Conservation (phyloP, 2,113 vertebrate species). For the Cyanoramphus novaezelandiae region DNA sequence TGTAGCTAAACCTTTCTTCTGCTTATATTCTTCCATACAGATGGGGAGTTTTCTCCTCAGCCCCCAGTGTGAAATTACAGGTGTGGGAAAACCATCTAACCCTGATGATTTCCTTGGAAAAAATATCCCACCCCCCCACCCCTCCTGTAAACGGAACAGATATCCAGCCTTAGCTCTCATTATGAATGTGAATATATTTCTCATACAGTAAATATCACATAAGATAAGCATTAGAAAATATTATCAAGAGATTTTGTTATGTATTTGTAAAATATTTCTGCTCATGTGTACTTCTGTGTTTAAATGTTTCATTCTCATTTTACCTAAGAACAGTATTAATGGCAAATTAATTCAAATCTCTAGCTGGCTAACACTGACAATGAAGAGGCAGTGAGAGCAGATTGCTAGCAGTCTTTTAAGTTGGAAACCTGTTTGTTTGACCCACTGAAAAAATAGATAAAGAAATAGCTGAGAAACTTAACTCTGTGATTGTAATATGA, state of each 20-base stretch:
- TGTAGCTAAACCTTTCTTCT: not conserved
- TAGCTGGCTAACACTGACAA: not conserved
- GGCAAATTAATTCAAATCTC: not conserved
- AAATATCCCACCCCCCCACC: not conserved
- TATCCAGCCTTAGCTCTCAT: not conserved
- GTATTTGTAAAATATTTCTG: not conserved
- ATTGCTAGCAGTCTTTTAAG: not conserved
- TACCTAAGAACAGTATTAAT: not conserved
- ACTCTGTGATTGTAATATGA: not conserved
- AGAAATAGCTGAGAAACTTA: not conserved
- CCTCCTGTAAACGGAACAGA: not conserved
- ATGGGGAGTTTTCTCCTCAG: not conserved
- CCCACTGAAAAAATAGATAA: not conserved
- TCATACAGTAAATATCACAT: not conserved
- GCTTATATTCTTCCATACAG: not conserved
- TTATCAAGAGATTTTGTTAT: not conserved
- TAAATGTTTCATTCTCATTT: not conserved
- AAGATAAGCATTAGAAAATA: not conserved
- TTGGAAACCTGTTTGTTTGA: not conserved
- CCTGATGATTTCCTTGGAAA: not conserved
- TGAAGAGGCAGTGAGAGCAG: not conserved
- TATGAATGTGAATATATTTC: not conserved
- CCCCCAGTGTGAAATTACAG: not conserved
- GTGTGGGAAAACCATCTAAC: not conserved
- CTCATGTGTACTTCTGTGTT: not conserved